Evolutionary conservation across 2,113 vertebrate species (phyloP), one percentile per base, ranked within the genome.

Genomic region (Lipophrys pholis): DNA sequence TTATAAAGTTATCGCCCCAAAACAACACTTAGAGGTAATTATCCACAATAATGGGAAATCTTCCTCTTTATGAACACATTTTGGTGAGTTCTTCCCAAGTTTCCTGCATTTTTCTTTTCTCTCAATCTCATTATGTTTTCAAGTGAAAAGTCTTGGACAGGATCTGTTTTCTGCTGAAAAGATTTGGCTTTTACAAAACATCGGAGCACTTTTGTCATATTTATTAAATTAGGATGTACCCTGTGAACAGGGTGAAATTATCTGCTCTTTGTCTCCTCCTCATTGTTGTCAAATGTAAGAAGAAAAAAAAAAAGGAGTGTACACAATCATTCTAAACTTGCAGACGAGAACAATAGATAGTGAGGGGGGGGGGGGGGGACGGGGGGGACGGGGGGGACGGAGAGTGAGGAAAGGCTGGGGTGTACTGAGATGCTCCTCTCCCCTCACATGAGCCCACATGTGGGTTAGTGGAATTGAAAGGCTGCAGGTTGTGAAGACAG

Each of bases 391-490:
- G 66, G 38, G 46, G 35, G 36, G 12, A 49, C 10, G 9, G 16
- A 58, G 40, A 45, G 39, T 5, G 48, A 62, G 56, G 12, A 64
- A 67, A 68, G 16, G 5, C 45, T n/a, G 2, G 2, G 41, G 39
- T 73, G 41, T 55, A 76, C 51, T 62, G 12, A 50, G 65, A 57
- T n/a, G 11, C 51, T 46, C 57, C 40, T 59, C 16, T 57, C 42
- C 54, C 42, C 59, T 75, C 49, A 40, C 78, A 63, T 30, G 69
- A 51, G 53, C 53, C 59, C 74, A 39, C 69, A 74, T 79, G 69
- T 71, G 71, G 67, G 78, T 78, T 80, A 80, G 66, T 71, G 45
- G 73, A 81, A 86, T 84, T 85, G 76, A 87, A 85, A 83, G 78
- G 76, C 81, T 89, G 69, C 85, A 81, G 81, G 71, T 83, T 81